These are phyloP conservation scores for Hirtodrosophila duncani DNA, from an alignment of 2,888 invertebrate species.

Conservation along the genomic window DNA sequence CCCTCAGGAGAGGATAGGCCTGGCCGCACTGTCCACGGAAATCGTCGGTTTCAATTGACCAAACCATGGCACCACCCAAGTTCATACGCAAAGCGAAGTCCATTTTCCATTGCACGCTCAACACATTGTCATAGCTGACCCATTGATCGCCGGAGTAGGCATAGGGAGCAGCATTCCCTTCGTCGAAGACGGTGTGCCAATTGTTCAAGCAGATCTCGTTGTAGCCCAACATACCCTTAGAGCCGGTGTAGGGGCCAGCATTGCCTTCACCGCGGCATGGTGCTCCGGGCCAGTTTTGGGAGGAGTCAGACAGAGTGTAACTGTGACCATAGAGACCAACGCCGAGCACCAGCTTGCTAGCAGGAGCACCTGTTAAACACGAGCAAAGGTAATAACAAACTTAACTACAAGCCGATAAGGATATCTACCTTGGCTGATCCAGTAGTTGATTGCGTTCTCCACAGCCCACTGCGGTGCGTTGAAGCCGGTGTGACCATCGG, in stretches of 20 bases:
- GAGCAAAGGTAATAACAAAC: neutral
- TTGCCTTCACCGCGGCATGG: conserved; percentile 45
- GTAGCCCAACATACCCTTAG: conserved; percentile 83
- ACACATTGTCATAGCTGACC: conserved; percentile 93
- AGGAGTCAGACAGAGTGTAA: conserved; percentile 84
- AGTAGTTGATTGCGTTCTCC: conserved; percentile 90
- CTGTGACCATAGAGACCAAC: conserved; percentile 92
- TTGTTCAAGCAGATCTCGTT: conserved; percentile 83
- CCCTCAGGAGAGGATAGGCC: conserved; percentile 82
- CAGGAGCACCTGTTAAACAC: conserved; percentile 80
- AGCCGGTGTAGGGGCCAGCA: conserved; percentile 80
- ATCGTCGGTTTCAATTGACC: conserved; percentile 93
- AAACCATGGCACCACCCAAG: conserved; percentile 84
- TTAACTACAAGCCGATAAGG: neutral
- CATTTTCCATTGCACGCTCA: conserved; percentile 88
- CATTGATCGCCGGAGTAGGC: conserved; percentile 91
- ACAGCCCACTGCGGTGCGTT: conserved; percentile 79
- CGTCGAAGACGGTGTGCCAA: conserved; percentile 62
- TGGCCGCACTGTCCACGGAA: conserved; percentile 88
- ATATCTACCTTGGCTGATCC: conserved; percentile 85
- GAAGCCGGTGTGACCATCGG: conserved; percentile 48
- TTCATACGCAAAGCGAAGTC: conserved; percentile 88
- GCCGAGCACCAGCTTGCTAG: conserved; percentile 90
- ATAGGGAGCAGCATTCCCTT: conserved; percentile 83
- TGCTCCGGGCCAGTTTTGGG: conserved; percentile 54